These are phyloP conservation scores for Radopholus similis DNA, from an alignment of 1,140 invertebrate genomes.

Conservation along the genomic window DNA sequence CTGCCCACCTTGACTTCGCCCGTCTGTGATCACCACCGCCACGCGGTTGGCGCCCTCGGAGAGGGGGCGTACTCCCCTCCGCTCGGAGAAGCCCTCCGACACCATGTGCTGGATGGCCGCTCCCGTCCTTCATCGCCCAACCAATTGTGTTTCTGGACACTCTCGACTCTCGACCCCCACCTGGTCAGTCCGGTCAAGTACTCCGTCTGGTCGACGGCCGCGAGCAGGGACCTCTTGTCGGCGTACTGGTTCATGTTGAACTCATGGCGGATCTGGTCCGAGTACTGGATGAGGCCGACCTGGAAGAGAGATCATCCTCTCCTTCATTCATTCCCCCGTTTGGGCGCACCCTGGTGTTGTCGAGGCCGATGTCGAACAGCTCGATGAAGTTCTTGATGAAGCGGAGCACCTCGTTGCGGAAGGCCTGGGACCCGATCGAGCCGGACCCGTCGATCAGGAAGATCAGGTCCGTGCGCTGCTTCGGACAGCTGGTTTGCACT, in stretches of 20 bases:
- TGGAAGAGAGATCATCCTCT: too few species aligned
- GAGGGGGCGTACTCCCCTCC: slow-evolving; percentile 55
- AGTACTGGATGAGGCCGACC: slow-evolving; percentile 60
- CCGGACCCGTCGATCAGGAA: slow-evolving; percentile 59
- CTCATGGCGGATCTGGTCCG: slow-evolving; percentile 58
- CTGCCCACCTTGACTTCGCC: slow-evolving; percentile 45
- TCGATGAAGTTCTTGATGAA: slow-evolving; percentile 58
- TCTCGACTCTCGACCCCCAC: not conserved
- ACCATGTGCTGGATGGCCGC: slow-evolving; percentile 60
- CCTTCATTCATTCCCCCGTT: not conserved
- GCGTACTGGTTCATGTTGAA: slow-evolving; percentile 37
- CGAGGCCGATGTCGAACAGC: slow-evolving; percentile 56
- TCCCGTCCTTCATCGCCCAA: slow-evolving; percentile 46
- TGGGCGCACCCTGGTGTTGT: slow-evolving; percentile 47
- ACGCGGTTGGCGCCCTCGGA: slow-evolving; percentile 51
- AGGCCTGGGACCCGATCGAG: slow-evolving; percentile 55
- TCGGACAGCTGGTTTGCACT: slow-evolving; percentile 18
- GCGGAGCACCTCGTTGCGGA: slow-evolving; percentile 36
- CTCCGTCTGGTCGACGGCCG: slow-evolving; percentile 50
- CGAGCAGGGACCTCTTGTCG: slow-evolving; percentile 48
- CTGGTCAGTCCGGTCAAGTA: slow-evolving; percentile 57
- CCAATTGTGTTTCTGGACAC: not conserved
- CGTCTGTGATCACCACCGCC: slow-evolving; percentile 59
- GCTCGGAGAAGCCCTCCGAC: slow-evolving; percentile 55
- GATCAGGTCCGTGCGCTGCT: slow-evolving; percentile 34